Conservation (phyloP, 2,797 vertebrate genomes). For the Echeneis naucrates region DNA sequence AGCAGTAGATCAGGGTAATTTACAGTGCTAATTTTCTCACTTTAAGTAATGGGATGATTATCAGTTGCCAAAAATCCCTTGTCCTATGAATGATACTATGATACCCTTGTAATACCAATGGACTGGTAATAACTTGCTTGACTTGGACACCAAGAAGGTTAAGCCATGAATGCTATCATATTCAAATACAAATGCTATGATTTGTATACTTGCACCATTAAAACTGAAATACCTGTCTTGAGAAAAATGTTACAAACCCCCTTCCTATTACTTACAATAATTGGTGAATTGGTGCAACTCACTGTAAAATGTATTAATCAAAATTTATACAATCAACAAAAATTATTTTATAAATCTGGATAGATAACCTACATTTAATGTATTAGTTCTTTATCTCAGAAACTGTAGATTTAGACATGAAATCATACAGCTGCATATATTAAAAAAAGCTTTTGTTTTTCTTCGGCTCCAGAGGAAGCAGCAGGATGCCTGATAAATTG, state of each 20-base stretch:
- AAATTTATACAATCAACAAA: neutral
- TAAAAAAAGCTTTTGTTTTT: too few relatives aligned
- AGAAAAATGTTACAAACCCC: too few relatives aligned
- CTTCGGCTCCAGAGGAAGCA: neutral
- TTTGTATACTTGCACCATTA: too few relatives aligned
- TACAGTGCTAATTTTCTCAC: slow-evolving; percentile 13
- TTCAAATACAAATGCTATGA: slow-evolving; percentile 2
- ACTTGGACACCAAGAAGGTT: slow-evolving; percentile 1
- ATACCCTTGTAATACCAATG: slow-evolving; percentile 1
- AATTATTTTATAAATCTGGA: neutral
- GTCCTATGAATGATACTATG: slow-evolving; percentile 1
- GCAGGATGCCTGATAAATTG: neutral
- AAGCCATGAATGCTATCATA: neutral
- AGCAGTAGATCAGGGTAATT: slow-evolving; percentile 28
- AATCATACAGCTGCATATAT: too few relatives aligned
- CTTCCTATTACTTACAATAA: too few relatives aligned
- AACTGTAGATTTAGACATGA: too few relatives aligned
- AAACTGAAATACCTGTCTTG: too few relatives aligned
- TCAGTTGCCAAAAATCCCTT: neutral
- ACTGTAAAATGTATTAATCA: too few relatives aligned
- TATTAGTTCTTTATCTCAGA: neutral
- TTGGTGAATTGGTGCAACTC: too few relatives aligned
- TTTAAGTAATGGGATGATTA: slow-evolving; percentile 16
- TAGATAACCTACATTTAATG: neutral
- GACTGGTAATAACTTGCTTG: neutral